Base-by-base conservation (phyloP, 2,888 invertebrate species). In the Leptopilina drosophilae region DNA sequence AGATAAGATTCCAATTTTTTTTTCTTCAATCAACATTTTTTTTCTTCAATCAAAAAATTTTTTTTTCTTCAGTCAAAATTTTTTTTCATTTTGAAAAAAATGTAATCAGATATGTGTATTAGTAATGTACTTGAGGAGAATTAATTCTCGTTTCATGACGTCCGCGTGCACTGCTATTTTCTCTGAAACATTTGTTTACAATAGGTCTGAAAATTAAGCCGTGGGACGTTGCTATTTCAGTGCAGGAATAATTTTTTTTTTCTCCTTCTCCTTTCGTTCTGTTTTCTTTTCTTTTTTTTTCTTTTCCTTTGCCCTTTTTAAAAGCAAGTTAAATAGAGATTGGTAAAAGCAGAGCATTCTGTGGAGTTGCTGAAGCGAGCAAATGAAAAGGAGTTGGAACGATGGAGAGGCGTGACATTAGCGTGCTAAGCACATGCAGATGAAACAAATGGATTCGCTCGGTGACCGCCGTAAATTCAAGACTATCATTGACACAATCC, bases 401-500 rank as follows among this genome's bases (percentile, higher is more conserved):
- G 82, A 78, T 77, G 81, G 53, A 56, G 84, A 82, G 84, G 85
- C 84, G 85, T 83, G 85, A 86, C 89, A 89, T 90, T 89, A 90
- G 89, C 89, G 89, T 90, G 90, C 89, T 90, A 90, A 90, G 89
- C 88, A 89, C 89, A 90, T 90, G 90, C 89, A 90, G 90, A 90
- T 90, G 90, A 90, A 90, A 90, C 89, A 90, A 90, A 90, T 90
- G 90, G 90, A 90, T 90, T 90, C 87, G 89, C 87, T 86, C 85
- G 87, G 89, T 87, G 89, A 89, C 89, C 87, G 89, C 89, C 90
- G 89, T 90, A 90, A 90, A 90, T 90, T 85, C 83, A 88, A n/a
- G 86, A 82, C 83, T 90, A 90, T 90, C 90, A 87, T 89, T 89
- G 90, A 90, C 90, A 89, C 89, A 87, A 90, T 90, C 89, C 89